phyloP scores from a whole-genome alignment of 2,888 invertebrate species.

The Ormyrus pomaceus region DNA sequence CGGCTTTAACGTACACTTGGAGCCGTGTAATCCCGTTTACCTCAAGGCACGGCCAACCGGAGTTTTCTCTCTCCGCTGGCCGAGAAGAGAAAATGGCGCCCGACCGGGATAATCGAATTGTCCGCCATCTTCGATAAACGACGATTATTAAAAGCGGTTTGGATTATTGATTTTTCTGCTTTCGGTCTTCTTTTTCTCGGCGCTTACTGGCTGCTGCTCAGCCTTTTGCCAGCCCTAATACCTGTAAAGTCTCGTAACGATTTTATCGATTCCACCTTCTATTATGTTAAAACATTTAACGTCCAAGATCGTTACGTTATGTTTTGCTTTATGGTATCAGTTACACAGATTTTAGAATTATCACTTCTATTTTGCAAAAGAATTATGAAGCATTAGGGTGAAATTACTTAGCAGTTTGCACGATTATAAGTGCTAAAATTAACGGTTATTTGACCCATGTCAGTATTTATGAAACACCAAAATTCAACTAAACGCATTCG shows the following conservation, averaged over 20 bases:
- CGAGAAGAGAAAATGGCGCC: background rate
- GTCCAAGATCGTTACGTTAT: background rate
- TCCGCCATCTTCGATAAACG: slow-evolving; percentile 35
- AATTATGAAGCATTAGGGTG: too few species aligned
- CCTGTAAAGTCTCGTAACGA: slow-evolving; percentile 27
- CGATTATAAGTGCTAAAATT: too few species aligned
- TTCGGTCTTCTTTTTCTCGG: background rate
- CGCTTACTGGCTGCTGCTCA: slow-evolving; percentile 8
- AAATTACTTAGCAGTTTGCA: too few species aligned
- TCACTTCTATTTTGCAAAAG: too few species aligned
- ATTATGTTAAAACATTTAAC: slow-evolving; percentile 8
- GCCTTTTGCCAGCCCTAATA: background rate
- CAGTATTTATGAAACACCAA: too few species aligned
- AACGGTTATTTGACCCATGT: too few species aligned
- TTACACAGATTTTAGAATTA: too few species aligned
- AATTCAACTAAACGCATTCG: too few species aligned
- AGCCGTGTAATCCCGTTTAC: slow-evolving; percentile 61
- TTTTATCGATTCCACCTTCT: slow-evolving; percentile 26
- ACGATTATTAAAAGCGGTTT: slow-evolving; percentile 48
- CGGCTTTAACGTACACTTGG: slow-evolving; percentile 59
- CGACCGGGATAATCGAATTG: slow-evolving; percentile 27
- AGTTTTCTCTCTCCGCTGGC: slow-evolving; percentile 23
- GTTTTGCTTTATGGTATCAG: too few species aligned
- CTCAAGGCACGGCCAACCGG: background rate
- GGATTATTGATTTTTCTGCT: slow-evolving; percentile 32